A percentile compares a stretch with the other conserved stretches of the same genome.
Conservation (phyloP, 2,888 invertebrate species). For the Cataglyphis rosenhaueri region DNA sequence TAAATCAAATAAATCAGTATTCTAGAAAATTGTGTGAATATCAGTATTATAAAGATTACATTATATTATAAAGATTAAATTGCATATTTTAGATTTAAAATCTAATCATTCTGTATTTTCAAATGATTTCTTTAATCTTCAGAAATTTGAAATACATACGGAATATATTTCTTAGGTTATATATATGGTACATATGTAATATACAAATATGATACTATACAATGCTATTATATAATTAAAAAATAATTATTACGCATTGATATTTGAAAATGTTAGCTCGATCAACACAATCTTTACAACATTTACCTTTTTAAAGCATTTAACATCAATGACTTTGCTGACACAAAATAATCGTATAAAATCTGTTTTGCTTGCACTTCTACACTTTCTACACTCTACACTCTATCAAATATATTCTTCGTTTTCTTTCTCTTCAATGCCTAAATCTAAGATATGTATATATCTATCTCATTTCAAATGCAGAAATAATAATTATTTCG, state of each 20-base stretch:
- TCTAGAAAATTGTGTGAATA: neutral
- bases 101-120: neutral
- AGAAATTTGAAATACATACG: neutral
- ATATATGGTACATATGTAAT: neutral
- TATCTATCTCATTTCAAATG: too few species aligned
- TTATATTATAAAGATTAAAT: neutral
- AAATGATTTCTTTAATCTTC: neutral
- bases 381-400: neutral
- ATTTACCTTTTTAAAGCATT: conserved; percentile 6
- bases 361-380: neutral
- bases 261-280: neutral
- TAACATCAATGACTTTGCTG: conserved; percentile 13
- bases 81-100: neutral
- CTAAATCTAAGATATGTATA: too few species aligned
- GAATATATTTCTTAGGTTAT: neutral
- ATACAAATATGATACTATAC: neutral
- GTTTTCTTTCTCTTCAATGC: too few species aligned
- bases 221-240: neutral
- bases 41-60: neutral
- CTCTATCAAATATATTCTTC: too few species aligned
- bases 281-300: neutral
- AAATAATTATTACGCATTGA: neutral
- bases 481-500: neutral
- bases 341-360: neutral
- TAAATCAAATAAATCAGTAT: neutral